These are phyloP conservation scores for Copidosoma aretas DNA, from an alignment of 2,888 invertebrate genomes.

Conservation along the genomic window DNA sequence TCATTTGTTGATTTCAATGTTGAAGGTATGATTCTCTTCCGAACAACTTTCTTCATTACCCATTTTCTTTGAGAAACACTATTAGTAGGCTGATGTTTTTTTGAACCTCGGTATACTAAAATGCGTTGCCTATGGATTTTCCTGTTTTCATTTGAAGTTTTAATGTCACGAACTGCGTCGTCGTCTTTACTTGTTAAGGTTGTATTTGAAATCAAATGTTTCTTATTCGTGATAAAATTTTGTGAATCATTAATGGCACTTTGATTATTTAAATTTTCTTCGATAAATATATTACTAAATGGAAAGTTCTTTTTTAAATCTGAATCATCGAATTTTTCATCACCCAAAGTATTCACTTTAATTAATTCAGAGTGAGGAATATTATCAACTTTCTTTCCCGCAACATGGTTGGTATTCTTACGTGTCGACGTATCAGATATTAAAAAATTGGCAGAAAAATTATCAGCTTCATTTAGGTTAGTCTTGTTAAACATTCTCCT, in stretches of 20 bases:
- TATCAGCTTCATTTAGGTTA: no score
- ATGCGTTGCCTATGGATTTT: conserved; percentile 34
- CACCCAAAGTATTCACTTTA: background rate
- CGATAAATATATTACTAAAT: background rate
- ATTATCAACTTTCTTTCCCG: no score
- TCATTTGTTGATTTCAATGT: conserved; percentile 20
- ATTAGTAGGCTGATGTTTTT: conserved; percentile 23
- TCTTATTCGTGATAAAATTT: conserved; percentile 19
- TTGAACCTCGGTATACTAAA: conserved; percentile 32
- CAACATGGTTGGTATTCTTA: no score
- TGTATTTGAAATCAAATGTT: conserved; percentile 6
- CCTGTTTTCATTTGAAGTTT: conserved; percentile 17
- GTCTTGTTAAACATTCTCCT: background rate
- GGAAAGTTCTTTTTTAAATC: background rate
- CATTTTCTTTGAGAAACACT: conserved; percentile 29
- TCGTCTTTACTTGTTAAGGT: conserved; percentile 7
- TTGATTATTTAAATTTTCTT: conserved; percentile 16
- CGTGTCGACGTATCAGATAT: no score
- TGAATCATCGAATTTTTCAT: background rate
- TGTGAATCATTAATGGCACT: conserved; percentile 30
- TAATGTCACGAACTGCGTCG: background rate
- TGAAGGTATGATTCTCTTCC: conserved; percentile 29
- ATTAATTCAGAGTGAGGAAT: no score
- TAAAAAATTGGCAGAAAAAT: no score
- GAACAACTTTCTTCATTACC: conserved; percentile 39